Evolutionary conservation across 2,888 invertebrate species (phyloP).

Genomic region (Drosophila birchii): DNA sequence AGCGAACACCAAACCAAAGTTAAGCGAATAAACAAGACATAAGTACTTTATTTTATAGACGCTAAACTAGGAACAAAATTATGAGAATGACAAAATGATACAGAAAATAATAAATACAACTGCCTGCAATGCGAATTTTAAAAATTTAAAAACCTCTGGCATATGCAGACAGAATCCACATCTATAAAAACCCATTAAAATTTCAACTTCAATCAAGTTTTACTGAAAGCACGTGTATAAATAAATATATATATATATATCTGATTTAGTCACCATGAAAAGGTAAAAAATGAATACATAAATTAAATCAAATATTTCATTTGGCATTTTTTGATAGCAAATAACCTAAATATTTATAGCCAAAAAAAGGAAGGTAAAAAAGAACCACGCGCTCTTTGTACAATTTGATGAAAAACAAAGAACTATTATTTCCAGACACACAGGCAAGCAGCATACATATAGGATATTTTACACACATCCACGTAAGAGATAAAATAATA

Average conservation of each 20-base stretch:
- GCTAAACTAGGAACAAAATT: constrained; percentile 41
- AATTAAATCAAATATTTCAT: constrained; percentile 30
- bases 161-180: constrained; percentile 28
- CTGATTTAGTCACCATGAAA: constrained; percentile 38
- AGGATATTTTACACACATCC: constrained; percentile 38
- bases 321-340: constrained; percentile 51
- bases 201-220: constrained; percentile 41
- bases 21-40: constrained; percentile 58
- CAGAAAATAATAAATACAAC: not conserved
- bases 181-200: constrained; percentile 35
- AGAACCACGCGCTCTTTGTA: constrained; percentile 72
- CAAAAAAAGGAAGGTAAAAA: constrained; percentile 21
- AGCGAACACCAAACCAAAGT: constrained; percentile 33
- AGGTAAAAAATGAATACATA: constrained; percentile 19
- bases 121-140: constrained; percentile 38
- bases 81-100: constrained; percentile 18
- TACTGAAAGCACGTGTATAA: constrained; percentile 38
- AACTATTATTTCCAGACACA: constrained; percentile 56
- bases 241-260: constrained; percentile 43
- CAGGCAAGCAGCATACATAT: constrained; percentile 45
- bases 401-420: constrained; percentile 61
- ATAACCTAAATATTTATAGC: constrained; percentile 48
- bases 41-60: constrained; percentile 72
- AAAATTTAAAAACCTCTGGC: constrained; percentile 39
- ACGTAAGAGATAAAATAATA: constrained; percentile 28